Evolutionary conservation across 2,888 invertebrate genomes (phyloP).

Genomic region (Tachystola acroxantha): DNA sequence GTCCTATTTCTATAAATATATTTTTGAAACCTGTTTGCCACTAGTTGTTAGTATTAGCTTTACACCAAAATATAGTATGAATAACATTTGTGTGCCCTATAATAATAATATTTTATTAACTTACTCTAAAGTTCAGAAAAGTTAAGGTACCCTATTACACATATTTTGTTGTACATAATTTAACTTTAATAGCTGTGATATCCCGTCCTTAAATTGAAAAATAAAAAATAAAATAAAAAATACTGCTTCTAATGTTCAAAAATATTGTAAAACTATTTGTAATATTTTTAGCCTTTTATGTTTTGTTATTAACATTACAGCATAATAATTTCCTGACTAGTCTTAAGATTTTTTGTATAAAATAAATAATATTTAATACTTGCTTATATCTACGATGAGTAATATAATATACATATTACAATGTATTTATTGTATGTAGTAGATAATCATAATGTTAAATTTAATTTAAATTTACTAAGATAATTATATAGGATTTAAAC

Average conservation of each 20-base stretch:
- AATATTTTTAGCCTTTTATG: conserved; percentile 10
- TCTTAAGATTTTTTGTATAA: conserved; percentile 49
- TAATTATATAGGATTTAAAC: conserved; percentile 30
- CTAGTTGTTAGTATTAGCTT: conserved; percentile 66
- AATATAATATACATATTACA: conserved; percentile 37
- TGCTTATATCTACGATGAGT: too few relatives aligned
- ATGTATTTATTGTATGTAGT: conserved; percentile 58
- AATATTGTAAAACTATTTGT: conserved; percentile 14
- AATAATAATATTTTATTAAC: conserved; percentile 19
- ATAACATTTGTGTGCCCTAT: conserved; percentile 43
- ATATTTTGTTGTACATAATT: conserved; percentile 46
- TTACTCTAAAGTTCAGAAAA: too few relatives aligned
- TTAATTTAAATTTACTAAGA: conserved; percentile 37
- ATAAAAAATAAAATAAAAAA: conserved; percentile 29
- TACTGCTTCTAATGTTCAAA: conserved; percentile 27
- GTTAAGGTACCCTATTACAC: conserved; percentile 25
- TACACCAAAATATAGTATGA: conserved; percentile 70
- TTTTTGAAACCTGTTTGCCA: conserved; percentile 45
- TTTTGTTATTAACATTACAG: conserved; percentile 15
- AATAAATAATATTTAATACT: conserved; percentile 29
- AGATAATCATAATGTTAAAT: conserved; percentile 42
- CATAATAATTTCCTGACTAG: conserved; percentile 62
- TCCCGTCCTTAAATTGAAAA: conserved; percentile 45
- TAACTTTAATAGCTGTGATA: conserved; percentile 73
- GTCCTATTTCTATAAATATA: conserved; percentile 1